Base-by-base conservation (phyloP, 2,113 vertebrate species). In the Nannobrachium achirus region DNA sequence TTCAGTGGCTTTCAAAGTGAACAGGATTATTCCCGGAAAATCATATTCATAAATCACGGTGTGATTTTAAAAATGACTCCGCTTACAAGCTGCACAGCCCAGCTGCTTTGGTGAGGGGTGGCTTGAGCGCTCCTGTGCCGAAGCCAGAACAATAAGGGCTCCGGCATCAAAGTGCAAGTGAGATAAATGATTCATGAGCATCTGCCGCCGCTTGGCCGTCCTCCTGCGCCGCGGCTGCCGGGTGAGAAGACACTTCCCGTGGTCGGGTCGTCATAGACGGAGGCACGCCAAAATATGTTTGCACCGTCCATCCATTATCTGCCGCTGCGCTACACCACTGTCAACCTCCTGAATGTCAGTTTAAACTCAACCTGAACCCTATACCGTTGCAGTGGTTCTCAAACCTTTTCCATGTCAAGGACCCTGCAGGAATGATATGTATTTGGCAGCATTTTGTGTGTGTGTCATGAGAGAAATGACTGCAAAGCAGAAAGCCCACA, bases 101-200 rank as follows among this genome's bases (percentile, higher is more conserved):
- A 78, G 88, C 84, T 84, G 87, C 76, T 45, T 69, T 25, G 42
- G 53, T 81, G 71, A 18, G 75, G 18, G 50, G 78, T 66, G 73
- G 80, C 68, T 61, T 77, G 85, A 87, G 78, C 58, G 46, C 78
- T 16, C 72, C 76, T 82, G 88, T 79, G 82, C 74, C 45, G 61
- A 40, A 66, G 86, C 83, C 86, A 87, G 81, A n/a, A 81, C 72
- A 81, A 80, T 89, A 86, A 89, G 83, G 51, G 83, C 66, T 76
- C 69, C 50, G n/a, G 81, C 81, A 86, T 85, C 83, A 85, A 66
- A 86, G 85, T 76, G 82, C 88, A 88, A 90, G 82, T 88, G 83
- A 87, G 86, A 89, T 86, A 79, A 89, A 89, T 85, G 85, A 84
- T 68, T 83, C 64, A 18, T 40, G 40, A 74, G 83, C 88, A 85